These are phyloP conservation scores for Perca fluviatilis DNA, from an alignment of 2,113 vertebrate species.

Conservation along the genomic window DNA sequence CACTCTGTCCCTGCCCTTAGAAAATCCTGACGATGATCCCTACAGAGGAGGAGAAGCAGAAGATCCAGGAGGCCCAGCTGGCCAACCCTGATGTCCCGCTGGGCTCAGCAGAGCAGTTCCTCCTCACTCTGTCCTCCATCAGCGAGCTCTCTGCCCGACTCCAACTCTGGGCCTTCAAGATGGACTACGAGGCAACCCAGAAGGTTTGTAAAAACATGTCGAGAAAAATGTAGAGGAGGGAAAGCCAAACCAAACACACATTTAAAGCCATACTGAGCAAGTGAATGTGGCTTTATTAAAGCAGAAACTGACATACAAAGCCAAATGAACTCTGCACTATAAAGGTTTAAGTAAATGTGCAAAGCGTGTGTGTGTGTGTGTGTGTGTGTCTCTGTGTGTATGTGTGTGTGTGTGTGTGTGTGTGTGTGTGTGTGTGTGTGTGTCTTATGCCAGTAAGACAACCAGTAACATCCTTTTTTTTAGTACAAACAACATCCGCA, in stretches of 20 bases:
- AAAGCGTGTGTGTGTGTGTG: slow-evolving; percentile 57
- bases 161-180: slow-evolving; percentile 98
- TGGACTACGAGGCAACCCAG: slow-evolving; percentile 96
- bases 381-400: slow-evolving; percentile 36
- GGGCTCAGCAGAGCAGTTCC: slow-evolving; percentile 96
- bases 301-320: slow-evolving; percentile 35
- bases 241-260: neutral
- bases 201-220: slow-evolving; percentile 84
- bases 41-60: slow-evolving; percentile 96
- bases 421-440: slow-evolving; percentile 52
- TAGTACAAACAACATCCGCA: slow-evolving; percentile 67
- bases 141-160: slow-evolving; percentile 94
- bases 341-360: slow-evolving; percentile 56
- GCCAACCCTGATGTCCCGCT: slow-evolving; percentile 92
- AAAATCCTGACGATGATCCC: slow-evolving; percentile 99
- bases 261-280: slow-evolving; percentile 3
- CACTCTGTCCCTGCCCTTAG: slow-evolving; percentile 70
- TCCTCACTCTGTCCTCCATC: slow-evolving; percentile 96
- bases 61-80: slow-evolving; percentile 96
- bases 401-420: slow-evolving; percentile 44
- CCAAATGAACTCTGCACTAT: slow-evolving; percentile 12
- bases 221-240: neutral
- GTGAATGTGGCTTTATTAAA: slow-evolving; percentile 23
- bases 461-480: slow-evolving; percentile 51
- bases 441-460: slow-evolving; percentile 20